Conservation (phyloP, 2,888 invertebrate species). For the Sarcophaga variegata region DNA sequence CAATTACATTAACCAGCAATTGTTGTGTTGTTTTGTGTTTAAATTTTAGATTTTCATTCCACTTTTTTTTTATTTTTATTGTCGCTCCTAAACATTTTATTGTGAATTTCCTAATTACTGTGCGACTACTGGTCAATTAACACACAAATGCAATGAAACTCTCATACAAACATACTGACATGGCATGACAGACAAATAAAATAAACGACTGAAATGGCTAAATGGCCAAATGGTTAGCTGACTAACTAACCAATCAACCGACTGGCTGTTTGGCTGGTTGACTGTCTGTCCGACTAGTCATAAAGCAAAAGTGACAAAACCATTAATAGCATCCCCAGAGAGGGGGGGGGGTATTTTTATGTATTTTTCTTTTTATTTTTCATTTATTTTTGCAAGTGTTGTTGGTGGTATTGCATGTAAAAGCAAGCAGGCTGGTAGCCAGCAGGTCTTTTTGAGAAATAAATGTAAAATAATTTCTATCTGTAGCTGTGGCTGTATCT, state of each 20-base stretch:
- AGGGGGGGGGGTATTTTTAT: neutral
- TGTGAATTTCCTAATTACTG: constrained; percentile 61
- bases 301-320: constrained; percentile 13
- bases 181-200: neutral
- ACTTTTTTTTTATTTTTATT: constrained; percentile 1
- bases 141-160: neutral
- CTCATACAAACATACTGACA: neutral
- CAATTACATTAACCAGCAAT: constrained; percentile 56
- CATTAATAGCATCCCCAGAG: constrained; percentile 3
- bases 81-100: constrained; percentile 32
- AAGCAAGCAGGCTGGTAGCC: no score
- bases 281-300: neutral
- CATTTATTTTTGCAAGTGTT: neutral
- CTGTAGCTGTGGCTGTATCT: neutral
- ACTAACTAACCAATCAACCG: neutral
- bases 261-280: neutral
- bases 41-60: constrained; percentile 17
- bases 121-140: constrained; percentile 44
- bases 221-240: neutral
- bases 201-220: neutral
- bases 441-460: neutral
- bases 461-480: neutral
- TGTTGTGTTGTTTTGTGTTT: constrained; percentile 36
- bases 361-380: neutral
- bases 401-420: no score